Conservation (phyloP, 2,113 vertebrate genomes). For the Corvus hawaiiensis region DNA sequence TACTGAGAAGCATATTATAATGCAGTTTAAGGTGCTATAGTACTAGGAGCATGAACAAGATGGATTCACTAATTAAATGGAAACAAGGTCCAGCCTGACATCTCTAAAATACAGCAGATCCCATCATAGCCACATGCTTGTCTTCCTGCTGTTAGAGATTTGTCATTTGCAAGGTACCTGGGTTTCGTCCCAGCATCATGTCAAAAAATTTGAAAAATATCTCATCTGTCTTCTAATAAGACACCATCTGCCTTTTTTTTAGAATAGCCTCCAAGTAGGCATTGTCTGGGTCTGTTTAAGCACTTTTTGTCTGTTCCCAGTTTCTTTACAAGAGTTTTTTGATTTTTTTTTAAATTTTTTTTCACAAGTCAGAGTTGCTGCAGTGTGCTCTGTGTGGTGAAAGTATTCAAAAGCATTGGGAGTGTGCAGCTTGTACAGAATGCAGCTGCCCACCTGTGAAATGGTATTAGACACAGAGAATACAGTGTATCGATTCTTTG, state of each 20-base stretch:
- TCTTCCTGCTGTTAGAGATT: background rate
- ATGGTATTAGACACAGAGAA: background rate
- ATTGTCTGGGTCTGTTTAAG: background rate
- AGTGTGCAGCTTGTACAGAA: background rate
- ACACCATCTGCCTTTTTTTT: background rate
- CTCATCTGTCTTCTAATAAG: background rate
- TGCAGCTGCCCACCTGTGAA: background rate
- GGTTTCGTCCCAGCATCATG: background rate
- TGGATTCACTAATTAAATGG: constrained; percentile 10
- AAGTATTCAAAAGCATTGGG: background rate
- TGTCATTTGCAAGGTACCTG: background rate
- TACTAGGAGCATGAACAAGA: background rate
- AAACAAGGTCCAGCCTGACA: background rate
- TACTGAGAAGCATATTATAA: background rate
- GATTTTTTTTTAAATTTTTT: too few species aligned
- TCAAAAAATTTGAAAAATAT: background rate
- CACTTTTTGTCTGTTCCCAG: background rate
- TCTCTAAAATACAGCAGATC: background rate
- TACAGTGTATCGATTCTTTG: background rate
- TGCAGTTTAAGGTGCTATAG: background rate
- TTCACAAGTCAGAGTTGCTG: background rate
- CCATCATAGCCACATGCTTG: background rate
- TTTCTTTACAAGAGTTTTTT: background rate
- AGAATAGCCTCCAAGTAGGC: background rate
- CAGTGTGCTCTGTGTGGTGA: background rate